phyloP scores from a whole-genome alignment of 2,797 vertebrate genomes.

The Basileuterus tristriatus region DNA sequence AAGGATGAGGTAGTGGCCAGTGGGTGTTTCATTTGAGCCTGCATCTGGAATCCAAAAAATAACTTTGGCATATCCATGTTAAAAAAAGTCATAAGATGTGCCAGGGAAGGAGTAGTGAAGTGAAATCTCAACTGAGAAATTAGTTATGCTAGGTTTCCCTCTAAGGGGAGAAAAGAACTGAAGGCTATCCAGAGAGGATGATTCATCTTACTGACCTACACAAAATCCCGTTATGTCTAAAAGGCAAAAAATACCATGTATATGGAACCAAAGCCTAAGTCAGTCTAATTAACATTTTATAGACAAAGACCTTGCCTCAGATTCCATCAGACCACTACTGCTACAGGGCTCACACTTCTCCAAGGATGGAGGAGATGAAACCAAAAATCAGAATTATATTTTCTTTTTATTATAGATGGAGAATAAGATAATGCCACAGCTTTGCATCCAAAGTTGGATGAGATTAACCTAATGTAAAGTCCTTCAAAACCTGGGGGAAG shows the following conservation, averaged over 20 bases:
- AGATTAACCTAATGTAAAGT: background rate
- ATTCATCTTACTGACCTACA: background rate
- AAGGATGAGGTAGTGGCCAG: accelerated
- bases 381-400: background rate
- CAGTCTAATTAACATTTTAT: background rate
- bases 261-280: background rate
- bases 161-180: background rate
- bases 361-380: background rate
- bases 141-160: background rate
- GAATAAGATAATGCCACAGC: background rate
- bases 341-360: background rate
- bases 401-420: background rate
- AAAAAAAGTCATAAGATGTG: background rate
- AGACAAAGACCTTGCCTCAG: background rate
- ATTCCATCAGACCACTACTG: background rate
- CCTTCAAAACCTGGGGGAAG: background rate
- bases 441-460: background rate
- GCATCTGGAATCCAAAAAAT: background rate
- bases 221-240: background rate
- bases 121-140: background rate
- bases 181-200: background rate
- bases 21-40: background rate
- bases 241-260: background rate
- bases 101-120: background rate
- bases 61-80: accelerated